Percentiles rank a stretch among this genome's conserved stretches.
phyloP scores from a whole-genome alignment of 64 coral and sea anemone species.

The Pocillopora verrucosa region DNA sequence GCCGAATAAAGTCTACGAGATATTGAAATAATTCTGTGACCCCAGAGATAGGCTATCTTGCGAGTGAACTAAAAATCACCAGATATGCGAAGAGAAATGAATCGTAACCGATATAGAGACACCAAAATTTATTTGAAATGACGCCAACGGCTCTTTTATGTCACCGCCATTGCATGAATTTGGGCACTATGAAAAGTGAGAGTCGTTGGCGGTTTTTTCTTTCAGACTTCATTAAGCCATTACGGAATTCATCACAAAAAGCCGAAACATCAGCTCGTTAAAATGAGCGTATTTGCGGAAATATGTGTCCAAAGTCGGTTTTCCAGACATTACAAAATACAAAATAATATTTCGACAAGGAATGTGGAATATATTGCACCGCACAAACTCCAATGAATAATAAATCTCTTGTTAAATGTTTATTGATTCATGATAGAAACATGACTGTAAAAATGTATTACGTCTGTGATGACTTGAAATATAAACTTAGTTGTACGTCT shows the following conservation, averaged over 20 bases:
- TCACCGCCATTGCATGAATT: background rate
- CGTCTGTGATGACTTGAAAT: conserved; percentile 2
- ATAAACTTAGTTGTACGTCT: background rate
- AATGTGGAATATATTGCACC: conserved; percentile 17
- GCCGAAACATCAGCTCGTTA: conserved; percentile 1
- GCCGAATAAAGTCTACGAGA: no score
- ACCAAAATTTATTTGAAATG: no score
- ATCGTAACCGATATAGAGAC: no score
- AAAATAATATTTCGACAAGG: background rate
- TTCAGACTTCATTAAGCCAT: background rate
- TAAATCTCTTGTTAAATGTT: background rate
- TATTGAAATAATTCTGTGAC: no score
- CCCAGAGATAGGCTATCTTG: no score
- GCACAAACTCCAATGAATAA: background rate
- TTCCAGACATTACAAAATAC: conserved; percentile 15
- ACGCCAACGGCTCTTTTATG: background rate
- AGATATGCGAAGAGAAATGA: no score
- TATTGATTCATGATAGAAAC: background rate
- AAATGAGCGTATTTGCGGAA: conserved; percentile 10
- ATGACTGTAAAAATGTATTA: background rate
- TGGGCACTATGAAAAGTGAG: background rate
- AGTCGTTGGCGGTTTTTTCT: conserved; percentile 1
- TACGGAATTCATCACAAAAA: background rate
- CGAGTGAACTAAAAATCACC: no score
- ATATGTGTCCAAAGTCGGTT: background rate